phyloP scores from a whole-genome alignment of 1,140 invertebrate genomes.

The Lordiphosa stackelbergi region DNA sequence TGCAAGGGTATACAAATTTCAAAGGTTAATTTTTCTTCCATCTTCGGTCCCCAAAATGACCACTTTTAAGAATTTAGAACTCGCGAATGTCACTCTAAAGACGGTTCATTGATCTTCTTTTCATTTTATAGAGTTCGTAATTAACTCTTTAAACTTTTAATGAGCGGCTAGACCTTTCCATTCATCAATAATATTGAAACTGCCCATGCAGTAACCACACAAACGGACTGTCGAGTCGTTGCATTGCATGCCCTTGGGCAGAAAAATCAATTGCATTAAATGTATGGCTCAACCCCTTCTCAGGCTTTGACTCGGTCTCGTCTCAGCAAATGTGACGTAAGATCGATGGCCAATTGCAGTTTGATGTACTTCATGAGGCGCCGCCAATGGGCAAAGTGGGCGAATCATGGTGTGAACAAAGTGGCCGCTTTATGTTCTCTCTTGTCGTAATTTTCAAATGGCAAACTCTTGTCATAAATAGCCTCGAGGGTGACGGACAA shows the following conservation, averaged over 20 bases:
- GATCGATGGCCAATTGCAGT: constrained; percentile 48
- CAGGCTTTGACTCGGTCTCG: constrained; percentile 11
- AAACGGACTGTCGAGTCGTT: constrained; percentile 18
- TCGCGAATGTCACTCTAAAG: too few species aligned
- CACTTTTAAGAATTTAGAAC: too few species aligned
- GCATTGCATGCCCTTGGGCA: constrained; percentile 60
- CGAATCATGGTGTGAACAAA: constrained; percentile 2
- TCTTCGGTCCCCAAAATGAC: too few species aligned
- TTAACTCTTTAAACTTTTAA: too few species aligned
- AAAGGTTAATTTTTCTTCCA: too few species aligned
- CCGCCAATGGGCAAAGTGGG: constrained; percentile 45
- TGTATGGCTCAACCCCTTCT: constrained; percentile 42
- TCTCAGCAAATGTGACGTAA: constrained; percentile 40
- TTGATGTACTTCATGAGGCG: constrained; percentile 53
- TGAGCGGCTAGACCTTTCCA: too few species aligned
- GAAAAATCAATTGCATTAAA: constrained; percentile 69
- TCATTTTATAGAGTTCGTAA: background rate
- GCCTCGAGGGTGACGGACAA: constrained; percentile 42
- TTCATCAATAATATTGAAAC: too few species aligned
- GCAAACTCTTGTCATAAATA: constrained; percentile 71
- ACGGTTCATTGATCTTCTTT: background rate
- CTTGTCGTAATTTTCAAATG: constrained; percentile 68
- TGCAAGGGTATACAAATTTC: too few species aligned
- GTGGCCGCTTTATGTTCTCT: constrained; percentile 28
- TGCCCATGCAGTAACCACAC: background rate